These are phyloP conservation scores for Asobara japonica DNA, from an alignment of 1,140 invertebrate genomes.

Conservation along the genomic window DNA sequence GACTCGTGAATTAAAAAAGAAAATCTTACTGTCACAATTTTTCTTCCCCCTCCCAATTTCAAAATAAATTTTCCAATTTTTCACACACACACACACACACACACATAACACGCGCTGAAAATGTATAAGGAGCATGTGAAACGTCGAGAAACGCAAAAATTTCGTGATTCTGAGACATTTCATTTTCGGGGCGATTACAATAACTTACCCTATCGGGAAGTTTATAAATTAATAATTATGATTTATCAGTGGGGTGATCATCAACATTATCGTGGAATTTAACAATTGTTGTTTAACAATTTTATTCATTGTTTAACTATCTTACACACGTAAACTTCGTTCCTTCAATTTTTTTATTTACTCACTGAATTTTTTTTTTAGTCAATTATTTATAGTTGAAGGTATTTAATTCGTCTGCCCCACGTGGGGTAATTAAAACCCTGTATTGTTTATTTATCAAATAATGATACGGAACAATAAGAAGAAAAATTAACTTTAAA, in stretches of 20 bases:
- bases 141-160: no score
- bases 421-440: background rate
- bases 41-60: no score
- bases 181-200: no score
- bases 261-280: background rate
- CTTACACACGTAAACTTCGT: background rate
- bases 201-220: background rate
- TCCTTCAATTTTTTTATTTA: no score
- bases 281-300: background rate
- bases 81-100: no score
- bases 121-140: no score
- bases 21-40: no score
- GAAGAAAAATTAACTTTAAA: background rate
- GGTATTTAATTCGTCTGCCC: background rate
- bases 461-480: background rate
- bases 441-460: background rate
- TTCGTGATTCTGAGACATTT: background rate
- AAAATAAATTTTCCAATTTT: no score
- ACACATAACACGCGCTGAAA: no score
- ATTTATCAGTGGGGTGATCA: background rate
- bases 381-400: background rate
- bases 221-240: background rate
- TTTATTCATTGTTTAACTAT: background rate
- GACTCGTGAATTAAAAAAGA: no score
- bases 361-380: no score